Evolutionary conservation across 1,140 invertebrate genomes (phyloP).

Genomic region (Paraescarpia echinospica): DNA sequence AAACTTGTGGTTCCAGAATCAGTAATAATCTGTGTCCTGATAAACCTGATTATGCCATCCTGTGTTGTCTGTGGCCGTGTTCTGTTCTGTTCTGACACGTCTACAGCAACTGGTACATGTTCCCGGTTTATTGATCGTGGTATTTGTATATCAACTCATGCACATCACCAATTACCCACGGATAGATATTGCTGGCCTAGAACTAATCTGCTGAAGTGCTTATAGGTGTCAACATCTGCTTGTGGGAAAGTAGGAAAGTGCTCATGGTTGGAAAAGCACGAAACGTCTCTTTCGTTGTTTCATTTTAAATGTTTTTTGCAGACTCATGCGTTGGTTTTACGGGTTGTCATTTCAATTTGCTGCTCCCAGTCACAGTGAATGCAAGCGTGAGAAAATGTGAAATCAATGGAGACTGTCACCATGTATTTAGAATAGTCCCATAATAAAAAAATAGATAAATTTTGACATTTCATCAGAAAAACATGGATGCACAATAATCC

Average conservation of each 20-base stretch:
- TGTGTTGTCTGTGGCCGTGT: too few relatives aligned
- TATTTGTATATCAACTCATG: not conserved
- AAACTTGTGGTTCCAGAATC: too few relatives aligned
- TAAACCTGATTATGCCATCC: too few relatives aligned
- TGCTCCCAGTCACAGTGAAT: not conserved
- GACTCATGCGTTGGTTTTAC: not conserved
- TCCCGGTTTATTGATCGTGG: not conserved
- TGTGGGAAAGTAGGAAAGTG: not conserved
- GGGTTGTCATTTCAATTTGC: not conserved
- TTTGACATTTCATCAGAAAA: not conserved
- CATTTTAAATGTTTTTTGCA: not conserved
- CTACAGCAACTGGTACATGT: not conserved
- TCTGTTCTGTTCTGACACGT: not conserved
- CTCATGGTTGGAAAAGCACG: not conserved
- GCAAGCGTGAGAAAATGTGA: not conserved
- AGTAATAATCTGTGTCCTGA: too few relatives aligned
- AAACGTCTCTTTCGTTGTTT: not conserved
- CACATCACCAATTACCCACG: not conserved
- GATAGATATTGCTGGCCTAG: not conserved
- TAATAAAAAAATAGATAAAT: not conserved
- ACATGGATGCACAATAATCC: not conserved
- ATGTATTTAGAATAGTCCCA: not conserved
- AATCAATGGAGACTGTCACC: not conserved
- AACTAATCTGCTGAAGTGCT: not conserved
- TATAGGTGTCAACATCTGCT: not conserved